phyloP scores from a whole-genome alignment of 2,888 invertebrate species.

The Ormyrus labotus region DNA sequence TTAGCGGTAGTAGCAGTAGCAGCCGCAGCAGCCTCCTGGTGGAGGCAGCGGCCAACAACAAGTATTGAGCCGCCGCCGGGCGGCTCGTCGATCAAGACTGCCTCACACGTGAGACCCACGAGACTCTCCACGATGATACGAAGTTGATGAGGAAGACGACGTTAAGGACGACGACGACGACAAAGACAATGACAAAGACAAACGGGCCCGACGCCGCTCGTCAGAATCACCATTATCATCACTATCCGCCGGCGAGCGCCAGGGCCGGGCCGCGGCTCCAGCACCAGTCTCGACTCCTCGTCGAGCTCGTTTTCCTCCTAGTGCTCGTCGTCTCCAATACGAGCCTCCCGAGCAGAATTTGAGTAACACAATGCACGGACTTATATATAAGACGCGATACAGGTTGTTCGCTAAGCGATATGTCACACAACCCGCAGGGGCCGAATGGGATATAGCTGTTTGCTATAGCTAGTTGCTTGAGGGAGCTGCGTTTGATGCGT shows the following conservation, averaged over 20 bases:
- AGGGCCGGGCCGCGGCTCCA: constrained; percentile 5
- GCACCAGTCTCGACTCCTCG: not conserved
- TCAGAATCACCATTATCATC: not conserved
- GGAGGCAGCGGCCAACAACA: constrained; percentile 58
- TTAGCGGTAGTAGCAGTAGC: constrained; percentile 15
- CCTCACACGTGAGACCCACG: constrained; percentile 67
- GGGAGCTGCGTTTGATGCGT: too few species aligned
- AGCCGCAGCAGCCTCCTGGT: constrained; percentile 37
- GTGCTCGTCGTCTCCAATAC: constrained; percentile 36
- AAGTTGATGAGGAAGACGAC: not conserved
- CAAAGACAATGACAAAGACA: not conserved
- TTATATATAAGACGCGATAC: too few species aligned
- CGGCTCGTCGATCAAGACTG: constrained; percentile 74
- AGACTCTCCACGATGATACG: constrained; percentile 57
- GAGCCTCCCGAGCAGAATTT: constrained; percentile 51
- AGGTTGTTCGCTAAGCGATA: too few species aligned
- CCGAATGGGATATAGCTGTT: too few species aligned
- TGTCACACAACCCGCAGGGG: too few species aligned
- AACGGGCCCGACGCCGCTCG: not conserved
- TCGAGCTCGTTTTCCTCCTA: constrained; percentile 26
- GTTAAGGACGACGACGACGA: not conserved
- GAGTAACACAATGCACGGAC: not conserved
- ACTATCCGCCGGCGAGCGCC: constrained; percentile 15
- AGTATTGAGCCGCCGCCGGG: constrained; percentile 69
- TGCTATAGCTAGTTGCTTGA: too few species aligned